phyloP scores from a whole-genome alignment of 2,113 vertebrate species.

The Danionella cerebrum region DNA sequence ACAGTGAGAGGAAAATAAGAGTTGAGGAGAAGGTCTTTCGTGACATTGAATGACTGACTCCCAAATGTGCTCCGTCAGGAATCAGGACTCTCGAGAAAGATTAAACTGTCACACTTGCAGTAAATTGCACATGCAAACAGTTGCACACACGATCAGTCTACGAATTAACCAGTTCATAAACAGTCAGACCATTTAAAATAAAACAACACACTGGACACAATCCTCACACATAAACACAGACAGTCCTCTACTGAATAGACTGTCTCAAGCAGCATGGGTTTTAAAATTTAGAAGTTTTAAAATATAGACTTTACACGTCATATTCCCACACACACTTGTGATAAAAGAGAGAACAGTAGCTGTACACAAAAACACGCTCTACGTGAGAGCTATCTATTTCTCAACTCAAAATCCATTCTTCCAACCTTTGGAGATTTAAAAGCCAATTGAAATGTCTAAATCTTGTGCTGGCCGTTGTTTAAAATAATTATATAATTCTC shows the following conservation, averaged over 20 bases:
- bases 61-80: constrained; percentile 55
- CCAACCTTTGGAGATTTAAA: too few relatives aligned
- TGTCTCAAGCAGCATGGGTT: constrained; percentile 36
- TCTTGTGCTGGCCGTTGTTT: too few relatives aligned
- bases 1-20: background rate
- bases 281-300: background rate
- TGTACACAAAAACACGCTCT: background rate
- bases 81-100: constrained; percentile 39
- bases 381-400: too few relatives aligned
- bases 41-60: constrained; percentile 55
- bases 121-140: background rate
- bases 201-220: background rate
- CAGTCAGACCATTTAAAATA: background rate
- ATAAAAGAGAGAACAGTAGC: background rate
- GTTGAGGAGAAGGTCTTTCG: background rate
- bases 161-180: background rate
- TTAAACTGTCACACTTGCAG: constrained; percentile 34
- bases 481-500: too few relatives aligned
- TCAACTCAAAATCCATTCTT: too few relatives aligned
- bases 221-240: constrained; percentile 1
- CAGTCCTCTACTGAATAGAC: too few relatives aligned
- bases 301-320: background rate
- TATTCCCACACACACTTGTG: background rate
- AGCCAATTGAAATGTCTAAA: too few relatives aligned
- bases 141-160: background rate